Evolutionary conservation across 2,113 vertebrate species (phyloP), one percentile per base, ranked within the genome.

Genomic region (Scartelaos histophorus): DNA sequence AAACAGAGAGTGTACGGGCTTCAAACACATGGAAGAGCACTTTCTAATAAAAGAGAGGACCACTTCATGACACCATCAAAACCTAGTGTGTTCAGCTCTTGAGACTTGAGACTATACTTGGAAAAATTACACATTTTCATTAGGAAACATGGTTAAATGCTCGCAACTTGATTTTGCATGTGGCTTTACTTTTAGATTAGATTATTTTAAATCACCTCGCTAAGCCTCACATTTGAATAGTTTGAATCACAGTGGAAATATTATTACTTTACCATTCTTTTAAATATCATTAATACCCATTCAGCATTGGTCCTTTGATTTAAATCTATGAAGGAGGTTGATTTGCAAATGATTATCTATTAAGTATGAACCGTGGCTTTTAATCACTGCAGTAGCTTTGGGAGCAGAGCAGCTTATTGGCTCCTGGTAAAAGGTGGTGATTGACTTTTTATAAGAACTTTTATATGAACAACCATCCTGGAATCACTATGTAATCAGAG

Each of bases 401-500:
- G 21, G 11, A 22, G 38, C 38, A 13, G 7, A 13, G 60, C 60
- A 65, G 35, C 35, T 6, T 25, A 60, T 7, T 25, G 57, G 29
- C 61, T 43, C 29, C 0, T 22, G 62, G 17, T 65, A n/a, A 13
- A 43, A n/a, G 38, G 17, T 4, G 21, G n/a, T 21, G 38, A 43
- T 17, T 12, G 19, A 43, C 12, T 19, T 35, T 35, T 38, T 38
- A 38, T 15, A 29, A 29, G 2, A n/a, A 66, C 13, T 66, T 45
- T 21, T 46, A 19, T n/a, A n/a, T n/a, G n/a, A n/a, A n/a, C 34
- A 45, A 66, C 38, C 38, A 21, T 29, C 34, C 60, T n/a, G 25
- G 29, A 38, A 24, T 46, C 64, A 45, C n/a, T 47, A 21, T 66
- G 22, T 22, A 47, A 47, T 66, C 65, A 22, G 25, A 69, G 67